Evolutionary conservation across 2,797 vertebrate species (phyloP).

Genomic region (Dendrocincla fuliginosa): DNA sequence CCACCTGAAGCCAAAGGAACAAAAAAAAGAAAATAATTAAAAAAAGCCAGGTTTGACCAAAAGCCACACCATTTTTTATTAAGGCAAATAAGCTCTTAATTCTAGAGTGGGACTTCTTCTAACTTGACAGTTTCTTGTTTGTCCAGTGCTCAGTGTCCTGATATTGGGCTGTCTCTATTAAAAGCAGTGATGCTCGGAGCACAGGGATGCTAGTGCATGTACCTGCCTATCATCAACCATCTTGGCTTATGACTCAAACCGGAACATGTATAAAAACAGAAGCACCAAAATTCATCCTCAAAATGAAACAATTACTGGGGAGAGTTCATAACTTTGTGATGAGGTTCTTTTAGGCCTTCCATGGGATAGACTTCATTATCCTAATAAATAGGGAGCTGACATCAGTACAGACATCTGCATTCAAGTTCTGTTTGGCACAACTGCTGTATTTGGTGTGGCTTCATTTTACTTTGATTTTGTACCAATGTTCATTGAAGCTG

Average conservation of each 20-base stretch:
- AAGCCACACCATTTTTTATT: background rate
- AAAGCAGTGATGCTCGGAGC: background rate
- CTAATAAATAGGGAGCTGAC: background rate
- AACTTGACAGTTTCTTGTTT: background rate
- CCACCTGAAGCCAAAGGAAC: conserved; percentile 22
- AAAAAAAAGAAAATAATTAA: background rate
- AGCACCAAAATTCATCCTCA: conserved; percentile 11
- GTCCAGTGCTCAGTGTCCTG: background rate
- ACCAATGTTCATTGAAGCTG: background rate
- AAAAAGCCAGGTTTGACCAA: background rate
- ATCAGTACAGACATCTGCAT: background rate
- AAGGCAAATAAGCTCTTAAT: background rate
- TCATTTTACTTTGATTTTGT: background rate
- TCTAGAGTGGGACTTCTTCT: background rate
- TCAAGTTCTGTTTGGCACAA: background rate
- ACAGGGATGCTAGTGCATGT: background rate
- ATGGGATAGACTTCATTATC: background rate
- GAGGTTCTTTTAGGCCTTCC: background rate
- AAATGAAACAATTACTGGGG: background rate
- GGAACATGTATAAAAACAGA: conserved; percentile 4
- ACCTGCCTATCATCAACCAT: background rate
- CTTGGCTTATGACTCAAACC: conserved; percentile 4
- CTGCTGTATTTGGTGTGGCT: background rate
- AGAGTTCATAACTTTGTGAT: background rate
- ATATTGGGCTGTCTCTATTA: background rate